phyloP scores from a whole-genome alignment of 2,888 invertebrate genomes.

The Chrysopilus asiliformis region DNA sequence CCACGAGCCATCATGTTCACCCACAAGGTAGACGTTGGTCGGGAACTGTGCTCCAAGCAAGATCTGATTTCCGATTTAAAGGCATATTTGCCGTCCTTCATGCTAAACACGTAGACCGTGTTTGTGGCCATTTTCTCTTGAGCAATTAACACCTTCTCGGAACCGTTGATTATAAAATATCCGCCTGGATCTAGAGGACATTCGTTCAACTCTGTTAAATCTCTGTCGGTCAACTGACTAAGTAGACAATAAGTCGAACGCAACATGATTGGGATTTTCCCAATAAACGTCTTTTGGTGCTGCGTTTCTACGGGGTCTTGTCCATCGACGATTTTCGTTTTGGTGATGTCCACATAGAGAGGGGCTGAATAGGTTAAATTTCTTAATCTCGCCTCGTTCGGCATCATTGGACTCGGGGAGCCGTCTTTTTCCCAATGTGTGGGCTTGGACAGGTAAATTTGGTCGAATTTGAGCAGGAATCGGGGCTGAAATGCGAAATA shows the following conservation, averaged over 20 bases:
- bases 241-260: conserved; percentile 94
- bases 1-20: conserved; percentile 99
- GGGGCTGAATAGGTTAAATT: conserved; percentile 98
- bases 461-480: conserved; percentile 93
- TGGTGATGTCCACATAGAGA: conserved; percentile 96
- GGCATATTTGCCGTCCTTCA: conserved; percentile 99
- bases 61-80: conserved; percentile 97
- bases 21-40: conserved; percentile 96
- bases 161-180: conserved; percentile 99
- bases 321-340: conserved; percentile 84
- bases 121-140: conserved; percentile 99
- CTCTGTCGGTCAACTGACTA: conserved; percentile 91
- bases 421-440: conserved; percentile 99
- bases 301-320: conserved; percentile 78
- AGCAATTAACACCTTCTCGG: conserved; percentile 96
- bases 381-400: conserved; percentile 93
- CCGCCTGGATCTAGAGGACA: conserved; percentile 99
- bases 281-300: conserved; percentile 61
- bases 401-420: conserved; percentile 99
- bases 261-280: conserved; percentile 98
- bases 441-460: conserved; percentile 97
- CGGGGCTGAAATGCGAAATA: conserved; percentile 46
- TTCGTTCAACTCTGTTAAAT: conserved; percentile 97
- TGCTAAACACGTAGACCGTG: conserved; percentile 98
- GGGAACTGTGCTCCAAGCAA: conserved; percentile 78